Conservation (phyloP, 2,888 invertebrate genomes). For the Acanthopleura granulata region DNA sequence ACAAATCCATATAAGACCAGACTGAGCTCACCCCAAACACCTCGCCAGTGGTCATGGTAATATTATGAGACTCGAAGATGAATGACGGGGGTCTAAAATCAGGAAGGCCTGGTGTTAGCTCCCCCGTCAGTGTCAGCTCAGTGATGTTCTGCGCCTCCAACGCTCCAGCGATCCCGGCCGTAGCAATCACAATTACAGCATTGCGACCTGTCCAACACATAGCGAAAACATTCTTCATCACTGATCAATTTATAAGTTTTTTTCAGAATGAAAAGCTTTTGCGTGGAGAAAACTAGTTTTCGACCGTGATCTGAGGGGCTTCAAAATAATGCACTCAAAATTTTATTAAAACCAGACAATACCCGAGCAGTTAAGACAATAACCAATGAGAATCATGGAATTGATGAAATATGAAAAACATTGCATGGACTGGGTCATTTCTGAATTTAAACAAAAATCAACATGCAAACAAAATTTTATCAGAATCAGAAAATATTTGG, state of each 20-base stretch:
- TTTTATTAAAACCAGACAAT: no score
- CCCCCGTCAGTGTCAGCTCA: constrained; percentile 27
- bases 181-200: constrained; percentile 30
- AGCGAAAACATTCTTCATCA: background rate
- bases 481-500: no score
- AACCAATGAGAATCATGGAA: no score
- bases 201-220: constrained; percentile 27
- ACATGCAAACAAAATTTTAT: no score
- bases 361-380: no score
- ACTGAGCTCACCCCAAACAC: background rate
- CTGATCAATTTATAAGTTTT: background rate
- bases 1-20: background rate
- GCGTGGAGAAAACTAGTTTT: no score
- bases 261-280: no score
- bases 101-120: constrained; percentile 32
- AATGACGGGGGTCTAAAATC: constrained; percentile 29
- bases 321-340: no score
- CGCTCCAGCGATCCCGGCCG: constrained; percentile 27
- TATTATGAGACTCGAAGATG: background rate
- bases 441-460: no score
- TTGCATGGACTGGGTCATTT: no score
- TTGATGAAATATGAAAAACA: no score
- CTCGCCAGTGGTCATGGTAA: background rate
- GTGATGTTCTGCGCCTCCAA: constrained; percentile 23
- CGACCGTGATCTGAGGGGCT: no score